Evolutionary conservation across 2,113 vertebrate genomes (phyloP), one percentile per base, ranked within the genome.

Genomic region (Hemiprocne comata): DNA sequence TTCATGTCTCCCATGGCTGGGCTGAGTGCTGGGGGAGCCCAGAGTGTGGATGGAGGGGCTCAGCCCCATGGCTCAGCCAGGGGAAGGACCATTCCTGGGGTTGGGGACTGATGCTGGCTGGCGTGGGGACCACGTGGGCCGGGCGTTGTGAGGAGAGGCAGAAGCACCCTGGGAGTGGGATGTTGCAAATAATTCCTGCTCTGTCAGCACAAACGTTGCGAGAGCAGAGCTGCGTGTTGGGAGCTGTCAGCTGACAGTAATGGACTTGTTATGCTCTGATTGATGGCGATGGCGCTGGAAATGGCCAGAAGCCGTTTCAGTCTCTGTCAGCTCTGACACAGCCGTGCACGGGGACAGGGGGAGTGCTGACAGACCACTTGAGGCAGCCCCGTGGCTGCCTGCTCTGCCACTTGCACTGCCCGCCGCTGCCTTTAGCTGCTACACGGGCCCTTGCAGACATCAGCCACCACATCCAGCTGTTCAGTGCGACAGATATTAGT

Each of bases 211-310:
- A 34, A 48, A 11, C 2, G 6, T 10, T 60, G 71, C 2, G 50
- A 77, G 80, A 40, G 90, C 83, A 61, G 75, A 25, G 90, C 33
- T 48, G 87, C 33, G 33, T 82, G 79, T 65, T 78, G 84, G 7
- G 84, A 93, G 87, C 92, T 92, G 89, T 72, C 78, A 75, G 73
- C 90, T 73, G 87, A 60, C 87, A 65, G 65, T 85, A 78, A 93
- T 70, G 93, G 60, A 93, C 90, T 94, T n/a, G 95, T 93, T 94
- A 78, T 67, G 79, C 75, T 78, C 80, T 86, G 94, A 89, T 84
- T 26, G 81, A 91, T 81, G 79, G 76, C 19, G 2, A 51, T 21
- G 75, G 87, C 87, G 66, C 50, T 28, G 75, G 94, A 86, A 88
- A 91, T 66, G 40, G 87, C 92, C 92, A 96, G 95, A 50, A 82